Base-by-base conservation (phyloP, 1,140 invertebrate species). In the Eufriesea mexicana region DNA sequence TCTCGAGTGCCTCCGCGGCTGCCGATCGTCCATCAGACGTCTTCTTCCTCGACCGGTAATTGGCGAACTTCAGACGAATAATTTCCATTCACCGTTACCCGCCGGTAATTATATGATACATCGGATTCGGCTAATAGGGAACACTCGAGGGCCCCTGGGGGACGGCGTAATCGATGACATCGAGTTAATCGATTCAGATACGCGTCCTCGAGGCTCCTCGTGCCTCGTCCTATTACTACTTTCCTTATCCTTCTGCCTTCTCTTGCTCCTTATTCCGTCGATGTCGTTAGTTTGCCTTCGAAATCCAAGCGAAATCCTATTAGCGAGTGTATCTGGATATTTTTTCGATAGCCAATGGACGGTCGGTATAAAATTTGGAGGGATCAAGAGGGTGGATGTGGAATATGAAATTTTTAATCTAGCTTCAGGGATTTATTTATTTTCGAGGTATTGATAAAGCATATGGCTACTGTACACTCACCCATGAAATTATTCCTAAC, bases 1-100 rank as follows among this genome's bases (percentile, higher is more conserved):
- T 79, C 47, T 79, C 70, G 70, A 79, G 77, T 54, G 42, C 20
- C 12, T 47, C 12, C 64, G 47, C 64, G 64, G 42, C 23, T 67
- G 70, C 55, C 73, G 42, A 18, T 84, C 59, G 54, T 66, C 47
- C 49, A 45, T 62, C 59, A 51, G 45, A 82, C 67, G 25, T 64
- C 66, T 51, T 64, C 66, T 51, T 73, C 79, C 75, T 71, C 16
- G 59, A 61, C 25, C 42, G 47, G 55, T 87, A 87, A 87, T 87
- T 87, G 77, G 59, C 54, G 55, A 82, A 66, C 66, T 85, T 77
- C 57, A 74, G 80, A 77, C 77, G 51, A 57, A 67, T 66, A 84
- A 74, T 86, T 81, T 76, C 67, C 67, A 86, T 85, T 74, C 74
- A 66, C 61, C 49, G 54, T n/a, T 67, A 86, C 77, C 54, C 47